Evolutionary conservation across 2,888 invertebrate genomes (phyloP), one percentile per base, ranked within the genome.

Genomic region (Eucera pruinosa): DNA sequence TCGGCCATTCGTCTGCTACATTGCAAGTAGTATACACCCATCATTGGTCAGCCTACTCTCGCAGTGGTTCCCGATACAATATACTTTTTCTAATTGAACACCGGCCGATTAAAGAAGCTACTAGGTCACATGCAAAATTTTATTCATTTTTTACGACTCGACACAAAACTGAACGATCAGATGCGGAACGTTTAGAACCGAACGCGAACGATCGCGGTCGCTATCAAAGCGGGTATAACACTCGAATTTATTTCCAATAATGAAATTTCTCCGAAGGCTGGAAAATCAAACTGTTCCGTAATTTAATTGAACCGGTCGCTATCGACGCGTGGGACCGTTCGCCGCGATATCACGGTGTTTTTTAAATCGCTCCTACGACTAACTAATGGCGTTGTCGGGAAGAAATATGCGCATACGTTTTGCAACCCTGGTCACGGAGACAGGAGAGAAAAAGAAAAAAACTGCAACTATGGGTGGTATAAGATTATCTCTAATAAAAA

Each of bases 231-330:
- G 36, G 15, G 39, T 52, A 11, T 30, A 54, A 48, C 47, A 23
- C 6, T 7, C 48, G 75, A 76, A 76, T 66, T 78, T 62, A 70
- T 78, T 78, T 47, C 45, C 70, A 30, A 61, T 70, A 78, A 78
- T 65, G 76, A 78, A 69, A 69, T 76, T 61, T 70, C 57, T 13
- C 13, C 39, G 45, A 47, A 78, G 1, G 15, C 25, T 9, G 60
- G 20, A 23, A 60, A 70, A 70, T 76, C 77, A 58, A 62, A 65
- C 62, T 18, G 69, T 61, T 52, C 18, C 27, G 77, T 78, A 77
- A 77, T 70, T 76, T 66, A 61, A 78, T 78, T 47, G 69, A 65
- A 65, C 23, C 43, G 13, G 9, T 23, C 41, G 61, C 13, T 23
- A 55, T 54, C 57, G 27, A 7, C 6, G 6, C 33, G 23, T 23